Percentiles rank a stretch among this genome's conserved stretches.
Conservation (phyloP, 2,797 vertebrate genomes). For the Lepus townsendii region DNA sequence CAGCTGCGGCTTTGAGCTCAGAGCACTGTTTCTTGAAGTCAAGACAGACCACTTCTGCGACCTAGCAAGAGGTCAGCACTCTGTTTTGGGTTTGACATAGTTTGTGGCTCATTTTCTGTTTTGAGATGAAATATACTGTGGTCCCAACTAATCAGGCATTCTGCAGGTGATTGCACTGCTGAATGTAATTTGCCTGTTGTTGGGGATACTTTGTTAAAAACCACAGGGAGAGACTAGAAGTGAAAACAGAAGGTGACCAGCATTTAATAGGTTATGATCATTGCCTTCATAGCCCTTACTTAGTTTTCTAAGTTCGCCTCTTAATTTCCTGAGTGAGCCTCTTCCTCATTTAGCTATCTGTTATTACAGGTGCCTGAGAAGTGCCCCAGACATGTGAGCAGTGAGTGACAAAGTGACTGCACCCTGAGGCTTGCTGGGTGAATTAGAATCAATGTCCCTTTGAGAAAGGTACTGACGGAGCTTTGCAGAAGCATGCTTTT, state of each 20-base stretch:
- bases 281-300: background rate
- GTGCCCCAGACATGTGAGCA: background rate
- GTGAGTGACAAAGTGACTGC: background rate
- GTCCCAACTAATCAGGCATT: slow-evolving; percentile 31
- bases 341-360: slow-evolving; percentile 32
- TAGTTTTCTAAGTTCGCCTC: slow-evolving; percentile 48
- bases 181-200: slow-evolving; percentile 24
- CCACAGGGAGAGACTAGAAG: background rate
- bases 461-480: background rate
- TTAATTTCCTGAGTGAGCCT: background rate
- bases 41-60: background rate
- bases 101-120: slow-evolving; percentile 50
- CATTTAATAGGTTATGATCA: slow-evolving; percentile 32
- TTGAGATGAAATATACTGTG: slow-evolving; percentile 46
- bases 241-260: slow-evolving; percentile 9
- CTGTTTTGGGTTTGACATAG: slow-evolving; percentile 17
- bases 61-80: background rate
- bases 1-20: background rate
- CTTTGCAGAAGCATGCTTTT: slow-evolving; percentile 48
- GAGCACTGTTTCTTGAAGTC: background rate
- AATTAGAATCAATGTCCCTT: background rate
- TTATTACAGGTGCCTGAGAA: background rate
- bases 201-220: background rate
- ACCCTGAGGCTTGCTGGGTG: background rate
- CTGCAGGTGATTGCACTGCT: background rate